Evolutionary conservation across 2,888 invertebrate genomes (phyloP).

Genomic region (Philereme transversata): DNA sequence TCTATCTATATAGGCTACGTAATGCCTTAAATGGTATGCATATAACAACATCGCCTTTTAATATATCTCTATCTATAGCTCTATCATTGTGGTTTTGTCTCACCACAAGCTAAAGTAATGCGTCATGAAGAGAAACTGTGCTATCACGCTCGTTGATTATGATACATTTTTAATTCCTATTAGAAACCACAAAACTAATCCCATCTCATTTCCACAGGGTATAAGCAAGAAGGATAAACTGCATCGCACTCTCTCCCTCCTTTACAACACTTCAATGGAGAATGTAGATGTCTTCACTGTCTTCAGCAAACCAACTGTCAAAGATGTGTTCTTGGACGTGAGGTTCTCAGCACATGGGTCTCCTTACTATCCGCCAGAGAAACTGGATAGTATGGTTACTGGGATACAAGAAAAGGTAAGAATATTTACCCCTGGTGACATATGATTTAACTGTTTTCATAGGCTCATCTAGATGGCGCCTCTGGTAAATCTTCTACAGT

Average conservation of each 20-base stretch:
- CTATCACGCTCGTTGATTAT: too few relatives aligned
- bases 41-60: too few relatives aligned
- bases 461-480: neutral
- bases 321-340: constrained; percentile 90
- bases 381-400: constrained; percentile 93
- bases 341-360: constrained; percentile 97
- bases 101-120: too few relatives aligned
- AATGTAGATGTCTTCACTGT: constrained; percentile 98
- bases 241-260: constrained; percentile 79
- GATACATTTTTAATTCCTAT: too few relatives aligned
- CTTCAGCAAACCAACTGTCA: constrained; percentile 85
- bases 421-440: neutral
- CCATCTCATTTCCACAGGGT: constrained; percentile 62
- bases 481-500: too few relatives aligned
- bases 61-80: too few relatives aligned
- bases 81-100: too few relatives aligned
- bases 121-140: too few relatives aligned
- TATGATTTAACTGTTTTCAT: neutral
- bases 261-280: constrained; percentile 90
- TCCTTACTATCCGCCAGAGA: constrained; percentile 95
- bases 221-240: constrained; percentile 90
- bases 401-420: constrained; percentile 87
- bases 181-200: neutral
- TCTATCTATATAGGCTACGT: too few relatives aligned
- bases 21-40: too few relatives aligned